A percentile compares a stretch with the other conserved stretches of the same genome.
Evolutionary conservation across 2,888 invertebrate species (phyloP).

Genomic region (Serrognathus titanus): DNA sequence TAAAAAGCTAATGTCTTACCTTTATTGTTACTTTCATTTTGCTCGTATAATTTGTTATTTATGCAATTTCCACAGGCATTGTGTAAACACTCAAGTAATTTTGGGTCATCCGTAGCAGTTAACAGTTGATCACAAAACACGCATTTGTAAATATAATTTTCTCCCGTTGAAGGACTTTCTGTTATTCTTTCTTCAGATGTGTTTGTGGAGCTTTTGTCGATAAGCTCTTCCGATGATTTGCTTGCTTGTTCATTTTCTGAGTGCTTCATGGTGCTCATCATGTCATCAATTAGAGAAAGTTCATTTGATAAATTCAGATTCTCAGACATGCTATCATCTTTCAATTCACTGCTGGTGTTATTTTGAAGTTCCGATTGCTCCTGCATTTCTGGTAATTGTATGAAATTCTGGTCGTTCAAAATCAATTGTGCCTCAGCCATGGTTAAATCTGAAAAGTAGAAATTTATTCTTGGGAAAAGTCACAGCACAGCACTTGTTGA

Average conservation of each 20-base stretch:
- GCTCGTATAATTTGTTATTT: conserved; percentile 60
- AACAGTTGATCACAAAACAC: conserved; percentile 52
- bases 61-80: conserved; percentile 78
- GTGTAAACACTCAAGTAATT: conserved; percentile 84
- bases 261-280: conserved; percentile 10
- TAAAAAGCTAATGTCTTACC: background rate
- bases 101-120: conserved; percentile 62
- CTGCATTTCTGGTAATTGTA: conserved; percentile 19
- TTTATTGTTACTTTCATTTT: conserved; percentile 40
- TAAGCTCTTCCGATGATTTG: conserved; percentile 5
- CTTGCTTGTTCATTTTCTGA: background rate
- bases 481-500: conserved; percentile 26
- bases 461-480: conserved; percentile 2
- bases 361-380: conserved; percentile 10
- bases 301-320: conserved; percentile 13
- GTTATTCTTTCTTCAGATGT: conserved; percentile 37
- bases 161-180: conserved; percentile 46
- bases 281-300: conserved; percentile 14
- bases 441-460: conserved; percentile 12
- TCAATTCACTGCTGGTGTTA: conserved; percentile 2
- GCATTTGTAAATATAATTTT: conserved; percentile 42
- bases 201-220: conserved; percentile 9
- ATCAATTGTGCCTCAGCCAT: conserved; percentile 26
- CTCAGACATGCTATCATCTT: conserved; percentile 9
- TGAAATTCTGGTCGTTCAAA: conserved; percentile 20